Conservation (phyloP, 2,113 vertebrate genomes). For the Muntiacus reevesi region DNA sequence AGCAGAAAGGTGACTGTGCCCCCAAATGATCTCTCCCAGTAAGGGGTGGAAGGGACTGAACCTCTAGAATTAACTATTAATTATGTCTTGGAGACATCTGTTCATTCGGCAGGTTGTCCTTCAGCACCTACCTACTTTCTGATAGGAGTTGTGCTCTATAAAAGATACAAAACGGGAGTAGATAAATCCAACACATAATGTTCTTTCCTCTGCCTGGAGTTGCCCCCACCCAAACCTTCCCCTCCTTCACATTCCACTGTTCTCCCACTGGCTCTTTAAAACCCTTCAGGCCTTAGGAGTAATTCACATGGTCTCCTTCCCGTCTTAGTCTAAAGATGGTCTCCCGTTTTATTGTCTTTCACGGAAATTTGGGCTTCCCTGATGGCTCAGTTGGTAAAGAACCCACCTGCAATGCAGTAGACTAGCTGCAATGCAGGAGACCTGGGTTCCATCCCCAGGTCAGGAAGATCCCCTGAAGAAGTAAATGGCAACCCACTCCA, state of each 20-base stretch:
- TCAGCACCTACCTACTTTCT: background rate
- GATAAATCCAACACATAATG: background rate
- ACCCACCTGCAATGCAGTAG: too few relatives aligned
- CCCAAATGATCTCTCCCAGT: background rate
- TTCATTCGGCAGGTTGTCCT: background rate
- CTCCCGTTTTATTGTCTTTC: background rate
- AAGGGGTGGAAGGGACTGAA: background rate
- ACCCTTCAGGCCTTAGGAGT: background rate
- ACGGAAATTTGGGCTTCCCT: background rate
- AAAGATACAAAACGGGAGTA: background rate
- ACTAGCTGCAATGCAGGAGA: background rate
- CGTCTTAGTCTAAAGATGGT: background rate
- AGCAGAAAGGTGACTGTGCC: background rate
- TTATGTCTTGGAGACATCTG: background rate
- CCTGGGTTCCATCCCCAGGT: background rate
- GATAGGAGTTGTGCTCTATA: background rate
- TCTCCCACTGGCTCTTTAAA: background rate
- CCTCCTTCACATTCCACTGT: background rate
- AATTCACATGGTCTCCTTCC: background rate
- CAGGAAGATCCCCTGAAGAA: background rate
- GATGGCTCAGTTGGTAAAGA: background rate
- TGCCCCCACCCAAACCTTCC: background rate
- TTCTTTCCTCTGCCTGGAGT: background rate
- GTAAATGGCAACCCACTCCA: background rate
- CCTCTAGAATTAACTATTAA: background rate